phyloP scores from a whole-genome alignment of 2,797 vertebrate genomes.

The Varecia variegata region DNA sequence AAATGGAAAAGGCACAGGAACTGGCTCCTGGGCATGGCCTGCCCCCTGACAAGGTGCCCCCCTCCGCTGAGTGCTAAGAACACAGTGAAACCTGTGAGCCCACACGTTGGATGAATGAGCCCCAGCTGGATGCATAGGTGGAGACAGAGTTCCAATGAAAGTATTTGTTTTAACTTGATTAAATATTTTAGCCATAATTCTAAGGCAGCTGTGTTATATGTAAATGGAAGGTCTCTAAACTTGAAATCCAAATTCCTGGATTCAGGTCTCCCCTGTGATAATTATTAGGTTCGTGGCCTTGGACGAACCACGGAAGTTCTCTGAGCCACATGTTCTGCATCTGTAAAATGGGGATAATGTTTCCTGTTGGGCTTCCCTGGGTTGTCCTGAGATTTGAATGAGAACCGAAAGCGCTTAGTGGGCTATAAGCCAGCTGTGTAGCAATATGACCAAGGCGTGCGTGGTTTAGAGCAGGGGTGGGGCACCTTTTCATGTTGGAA shows the following conservation, averaged over 20 bases:
- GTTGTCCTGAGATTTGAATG: neutral
- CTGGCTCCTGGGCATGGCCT: neutral
- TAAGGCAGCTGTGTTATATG: neutral
- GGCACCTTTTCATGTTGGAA: neutral
- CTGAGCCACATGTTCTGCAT: neutral
- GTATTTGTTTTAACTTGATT: neutral
- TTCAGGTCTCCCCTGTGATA: neutral
- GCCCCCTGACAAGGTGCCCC: neutral
- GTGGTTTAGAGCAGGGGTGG: neutral
- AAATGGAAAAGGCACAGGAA: neutral
- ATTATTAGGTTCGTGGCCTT: neutral
- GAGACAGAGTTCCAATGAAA: neutral
- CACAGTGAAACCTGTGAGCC: neutral
- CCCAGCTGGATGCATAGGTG: neutral
- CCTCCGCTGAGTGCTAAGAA: neutral
- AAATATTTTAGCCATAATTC: neutral
- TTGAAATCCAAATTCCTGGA: neutral
- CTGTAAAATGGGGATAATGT: neutral
- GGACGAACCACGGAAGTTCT: neutral
- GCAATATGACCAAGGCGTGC: neutral
- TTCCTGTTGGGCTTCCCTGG: neutral
- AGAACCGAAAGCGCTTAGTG: neutral
- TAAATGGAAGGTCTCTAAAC: neutral
- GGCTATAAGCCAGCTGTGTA: neutral
- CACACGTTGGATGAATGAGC: neutral